Base-by-base conservation (phyloP, 2,113 vertebrate genomes). In the Phyllostomus discolor region DNA sequence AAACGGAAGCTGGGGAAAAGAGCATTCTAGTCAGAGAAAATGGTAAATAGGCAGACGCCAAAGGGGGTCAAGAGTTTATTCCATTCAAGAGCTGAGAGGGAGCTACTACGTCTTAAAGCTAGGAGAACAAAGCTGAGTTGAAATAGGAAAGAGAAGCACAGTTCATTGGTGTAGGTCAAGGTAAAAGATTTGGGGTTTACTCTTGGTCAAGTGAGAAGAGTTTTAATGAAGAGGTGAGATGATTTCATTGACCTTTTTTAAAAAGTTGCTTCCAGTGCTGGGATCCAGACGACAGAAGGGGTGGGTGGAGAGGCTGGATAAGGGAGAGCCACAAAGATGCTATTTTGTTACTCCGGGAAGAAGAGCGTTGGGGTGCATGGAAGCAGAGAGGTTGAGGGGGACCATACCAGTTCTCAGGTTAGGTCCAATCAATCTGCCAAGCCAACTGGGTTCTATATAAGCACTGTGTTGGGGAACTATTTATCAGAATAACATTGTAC, bases 181-280 rank as follows among this genome's bases (percentile, higher is more conserved):
- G 52, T 87, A 95, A 90, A 84, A 90, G 70, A 52, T 62, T 88
- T 62, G 35, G n/a, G 94, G 92, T 86, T 97, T 92, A 92, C 11
- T 90, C 59, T 95, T 95, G 7, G 57, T 90, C 78, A 72, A 92
- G 90, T 81, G 85, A 92, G 75, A 75, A 81, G 91, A 88, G 52
- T 88, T 94, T 96, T 97, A 97, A 96, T 88, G 90, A 96, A 97
- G 80, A 95, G 38, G 66, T 91, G 76, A 92, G 59, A 73, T 82
- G 95, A 96, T 96, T 98, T 73, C 94, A 95, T 92, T 96, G 97
- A 94, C 95, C 90, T 95, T 98, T 98, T 97, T 76, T 1, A 54
- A 97, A 97, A 95, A 88, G 83, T 95, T 92, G 22, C 72, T 90
- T 52, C 62, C 81, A 95, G 66, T 76, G 70, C 52, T 96, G n/a